Evolutionary conservation across 2,113 vertebrate species (phyloP), one percentile per base, ranked within the genome.

Genomic region (Elephantulus edwardii): DNA sequence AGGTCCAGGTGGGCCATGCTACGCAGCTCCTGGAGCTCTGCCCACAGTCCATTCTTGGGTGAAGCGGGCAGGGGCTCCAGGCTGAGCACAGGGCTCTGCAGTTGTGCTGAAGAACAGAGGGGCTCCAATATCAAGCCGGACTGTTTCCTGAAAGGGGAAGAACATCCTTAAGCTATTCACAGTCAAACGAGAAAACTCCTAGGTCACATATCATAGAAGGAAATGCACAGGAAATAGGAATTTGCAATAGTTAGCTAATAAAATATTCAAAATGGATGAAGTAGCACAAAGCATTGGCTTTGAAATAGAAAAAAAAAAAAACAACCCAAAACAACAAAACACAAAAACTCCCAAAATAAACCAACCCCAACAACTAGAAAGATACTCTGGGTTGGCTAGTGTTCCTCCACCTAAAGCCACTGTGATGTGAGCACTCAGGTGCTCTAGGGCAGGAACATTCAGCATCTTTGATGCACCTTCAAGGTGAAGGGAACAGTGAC

Each of bases 1-100:
- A 62, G 17, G 9, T 12, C 26, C 26, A 3, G 2, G 35, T 5
- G 2, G 0, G 71, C 24, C 8, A 0, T 2, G 1, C 5, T 17
- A 35, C 28, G 3, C 13, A 2, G 4, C 7, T 6, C 30, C 10
- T 2, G 4, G 13, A 6, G 33, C 9, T 0, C 12, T 33, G 1
- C 33, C 38, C 40, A 6, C 12, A 30, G 1, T 56, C 17, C 50
- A 13, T 33, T 8, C 38, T 52, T 5, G 1, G 3, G 44, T 28
- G 35, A 28, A 28, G 30, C 28, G 5, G 54, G 5, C 9, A 17
- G 58, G 58, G 58, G 13, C 5, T 60, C 58, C 58, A 60, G 11
- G 8, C 26, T 28, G 58, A 28, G 6, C 8, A 8, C 7, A 33
- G 6, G 5, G 30, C 28, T 28, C 26, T 1, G 8, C 26, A 74